Percentiles rank a stretch among this genome's conserved stretches.
These are phyloP conservation scores for Orbicella faveolata DNA, from an alignment of 64 coral and sea anemone species.

Conservation along the genomic window DNA sequence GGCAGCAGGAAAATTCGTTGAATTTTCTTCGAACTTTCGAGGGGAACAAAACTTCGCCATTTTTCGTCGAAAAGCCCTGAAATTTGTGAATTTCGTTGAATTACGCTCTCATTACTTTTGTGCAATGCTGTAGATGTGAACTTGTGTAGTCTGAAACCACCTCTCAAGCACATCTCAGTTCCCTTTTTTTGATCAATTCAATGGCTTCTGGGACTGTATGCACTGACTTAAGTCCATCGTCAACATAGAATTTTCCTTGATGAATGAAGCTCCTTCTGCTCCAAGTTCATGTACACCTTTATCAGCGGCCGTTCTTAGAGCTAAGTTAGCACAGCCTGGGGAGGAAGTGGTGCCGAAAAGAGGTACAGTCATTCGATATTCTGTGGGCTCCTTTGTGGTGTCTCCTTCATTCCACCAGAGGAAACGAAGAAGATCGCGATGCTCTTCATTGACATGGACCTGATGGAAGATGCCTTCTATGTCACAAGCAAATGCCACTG, in stretches of 20 bases:
- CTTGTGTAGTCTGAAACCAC: neutral
- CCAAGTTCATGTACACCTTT: neutral
- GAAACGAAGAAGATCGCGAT: slow-evolving; percentile 34
- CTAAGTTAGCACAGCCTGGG: slow-evolving; percentile 39
- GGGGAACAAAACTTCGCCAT: too few species aligned
- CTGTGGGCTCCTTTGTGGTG: neutral
- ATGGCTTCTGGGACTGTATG: neutral
- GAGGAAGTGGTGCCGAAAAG: slow-evolving; percentile 34
- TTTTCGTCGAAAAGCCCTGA: too few species aligned
- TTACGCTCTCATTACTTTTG: too few species aligned
- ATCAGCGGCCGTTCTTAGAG: slow-evolving; percentile 16
- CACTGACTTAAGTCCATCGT: neutral
- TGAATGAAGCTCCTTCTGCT: neutral
- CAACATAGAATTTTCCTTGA: neutral
- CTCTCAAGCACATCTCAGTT: neutral
- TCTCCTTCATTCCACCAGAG: slow-evolving; percentile 34
- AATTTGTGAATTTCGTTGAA: too few species aligned
- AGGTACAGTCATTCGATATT: slow-evolving; percentile 8
- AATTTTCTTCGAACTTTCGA: too few species aligned
- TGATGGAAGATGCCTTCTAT: slow-evolving; percentile 33
- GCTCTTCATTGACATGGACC: neutral
- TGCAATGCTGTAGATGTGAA: neutral
- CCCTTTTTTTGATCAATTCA: neutral
- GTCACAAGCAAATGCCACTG: slow-evolving; percentile 26
- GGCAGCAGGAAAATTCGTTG: too few species aligned